phyloP scores from a whole-genome alignment of 1,140 invertebrate genomes.

The Sweltsa coloradensis region DNA sequence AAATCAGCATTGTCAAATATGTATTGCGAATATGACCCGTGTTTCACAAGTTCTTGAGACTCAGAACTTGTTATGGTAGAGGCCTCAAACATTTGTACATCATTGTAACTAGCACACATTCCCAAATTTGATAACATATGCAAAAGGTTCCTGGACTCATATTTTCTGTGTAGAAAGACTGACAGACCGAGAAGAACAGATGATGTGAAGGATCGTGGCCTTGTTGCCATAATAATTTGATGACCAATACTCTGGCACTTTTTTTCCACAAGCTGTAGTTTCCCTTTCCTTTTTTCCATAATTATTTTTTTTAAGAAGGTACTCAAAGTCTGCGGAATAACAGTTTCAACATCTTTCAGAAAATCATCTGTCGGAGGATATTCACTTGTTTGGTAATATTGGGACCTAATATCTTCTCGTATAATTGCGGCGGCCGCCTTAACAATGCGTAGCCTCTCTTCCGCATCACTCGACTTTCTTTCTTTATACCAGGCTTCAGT shows the following conservation, averaged over 20 bases:
- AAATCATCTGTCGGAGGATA: neutral
- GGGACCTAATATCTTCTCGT: slow-evolving; percentile 23
- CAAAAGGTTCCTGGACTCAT: slow-evolving; percentile 18
- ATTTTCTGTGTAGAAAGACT: slow-evolving; percentile 18
- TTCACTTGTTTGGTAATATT: neutral
- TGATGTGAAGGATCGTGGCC: slow-evolving; percentile 26
- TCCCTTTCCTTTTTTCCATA: slow-evolving; percentile 28
- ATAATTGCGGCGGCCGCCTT: slow-evolving; percentile 26
- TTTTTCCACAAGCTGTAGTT: too few species aligned
- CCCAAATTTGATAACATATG: slow-evolving; percentile 19
- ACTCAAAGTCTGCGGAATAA: neutral
- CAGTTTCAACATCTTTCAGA: neutral
- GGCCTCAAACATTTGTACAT: slow-evolving; percentile 20
- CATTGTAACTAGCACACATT: slow-evolving; percentile 21
- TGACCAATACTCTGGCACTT: slow-evolving; percentile 21
- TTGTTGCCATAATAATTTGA: slow-evolving; percentile 23
- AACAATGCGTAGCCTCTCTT: slow-evolving; percentile 22
- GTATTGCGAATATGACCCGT: slow-evolving; percentile 22
- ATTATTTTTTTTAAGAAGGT: neutral
- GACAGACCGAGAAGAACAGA: slow-evolving; percentile 16
- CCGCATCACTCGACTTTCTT: slow-evolving; percentile 16
- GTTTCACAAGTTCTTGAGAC: neutral
- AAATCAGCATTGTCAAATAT: slow-evolving; percentile 25
- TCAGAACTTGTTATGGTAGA: slow-evolving; percentile 18
- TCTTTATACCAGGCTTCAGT: slow-evolving; percentile 22